phyloP scores from a whole-genome alignment of 2,113 vertebrate species.

The Myotis davidii region DNA sequence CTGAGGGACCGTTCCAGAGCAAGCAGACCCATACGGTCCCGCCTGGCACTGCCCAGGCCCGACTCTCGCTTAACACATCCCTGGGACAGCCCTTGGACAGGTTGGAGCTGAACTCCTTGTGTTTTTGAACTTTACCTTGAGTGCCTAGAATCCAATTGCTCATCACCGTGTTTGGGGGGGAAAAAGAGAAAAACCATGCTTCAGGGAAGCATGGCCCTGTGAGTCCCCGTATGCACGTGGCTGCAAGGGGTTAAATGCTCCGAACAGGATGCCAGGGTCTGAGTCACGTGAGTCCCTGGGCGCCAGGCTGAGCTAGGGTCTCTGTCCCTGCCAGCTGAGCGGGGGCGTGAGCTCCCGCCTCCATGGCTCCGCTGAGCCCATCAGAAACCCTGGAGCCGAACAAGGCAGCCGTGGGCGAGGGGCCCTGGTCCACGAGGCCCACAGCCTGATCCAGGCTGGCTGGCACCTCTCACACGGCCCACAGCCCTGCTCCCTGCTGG shows the following conservation, averaged over 20 bases:
- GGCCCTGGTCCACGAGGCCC: background rate
- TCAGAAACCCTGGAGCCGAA: background rate
- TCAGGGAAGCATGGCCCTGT: background rate
- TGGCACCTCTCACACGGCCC: background rate
- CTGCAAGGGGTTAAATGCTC: background rate
- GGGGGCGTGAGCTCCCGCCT: background rate
- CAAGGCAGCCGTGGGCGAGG: background rate
- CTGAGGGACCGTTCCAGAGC: background rate
- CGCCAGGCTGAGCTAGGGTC: background rate
- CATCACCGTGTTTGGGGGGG: background rate
- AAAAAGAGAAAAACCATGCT: background rate
- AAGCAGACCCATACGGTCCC: background rate
- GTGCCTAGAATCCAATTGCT: background rate
- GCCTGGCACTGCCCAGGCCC: fast-evolving
- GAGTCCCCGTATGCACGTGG: fast-evolving
- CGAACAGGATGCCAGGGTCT: background rate
- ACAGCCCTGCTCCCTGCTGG: background rate
- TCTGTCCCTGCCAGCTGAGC: background rate
- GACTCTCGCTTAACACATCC: fast-evolving
- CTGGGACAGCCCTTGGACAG: background rate
- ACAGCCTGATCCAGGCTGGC: fast-evolving
- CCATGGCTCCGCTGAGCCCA: background rate
- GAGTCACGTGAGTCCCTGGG: background rate
- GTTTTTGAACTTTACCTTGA: background rate
- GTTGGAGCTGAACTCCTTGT: background rate